These are phyloP conservation scores for Ctenicera cuprea DNA, from an alignment of 2,888 invertebrate species.

Conservation along the genomic window DNA sequence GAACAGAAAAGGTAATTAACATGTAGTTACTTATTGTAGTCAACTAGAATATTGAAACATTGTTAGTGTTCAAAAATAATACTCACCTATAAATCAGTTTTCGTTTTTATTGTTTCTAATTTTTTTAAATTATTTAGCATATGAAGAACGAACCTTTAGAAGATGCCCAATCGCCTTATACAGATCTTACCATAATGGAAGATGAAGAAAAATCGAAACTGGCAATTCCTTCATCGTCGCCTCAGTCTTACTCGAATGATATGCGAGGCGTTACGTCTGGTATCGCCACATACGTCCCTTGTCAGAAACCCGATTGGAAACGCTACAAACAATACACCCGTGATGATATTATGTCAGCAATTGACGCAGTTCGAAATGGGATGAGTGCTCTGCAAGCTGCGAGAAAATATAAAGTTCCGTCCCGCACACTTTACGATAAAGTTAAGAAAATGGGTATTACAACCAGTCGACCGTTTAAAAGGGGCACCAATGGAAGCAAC, in stretches of 20 bases:
- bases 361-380: slow-evolving; percentile 89
- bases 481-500: slow-evolving; percentile 74
- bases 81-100: no score
- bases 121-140: slow-evolving; percentile 71
- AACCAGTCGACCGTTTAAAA: slow-evolving; percentile 86
- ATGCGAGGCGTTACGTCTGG: slow-evolving; percentile 74
- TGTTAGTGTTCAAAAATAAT: no score
- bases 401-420: slow-evolving; percentile 90
- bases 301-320: slow-evolving; percentile 94
- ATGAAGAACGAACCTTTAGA: slow-evolving; percentile 80
- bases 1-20: slow-evolving; percentile 70
- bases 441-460: slow-evolving; percentile 93
- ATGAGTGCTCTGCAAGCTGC: slow-evolving; percentile 94
- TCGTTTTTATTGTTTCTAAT: background rate
- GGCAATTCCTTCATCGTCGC: slow-evolving; percentile 76
- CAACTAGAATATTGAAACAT: no score
- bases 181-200: slow-evolving; percentile 84
- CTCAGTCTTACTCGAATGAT: slow-evolving; percentile 78
- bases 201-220: slow-evolving; percentile 76
- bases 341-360: slow-evolving; percentile 90
- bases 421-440: slow-evolving; percentile 93
- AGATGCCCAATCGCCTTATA: slow-evolving; percentile 87
- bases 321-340: slow-evolving; percentile 94
- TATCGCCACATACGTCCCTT: slow-evolving; percentile 82
- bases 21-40: no score